Evolutionary conservation across 2,797 vertebrate species (phyloP), one percentile per base, ranked within the genome.

Genomic region (Muraenolepis orangiensis): DNA sequence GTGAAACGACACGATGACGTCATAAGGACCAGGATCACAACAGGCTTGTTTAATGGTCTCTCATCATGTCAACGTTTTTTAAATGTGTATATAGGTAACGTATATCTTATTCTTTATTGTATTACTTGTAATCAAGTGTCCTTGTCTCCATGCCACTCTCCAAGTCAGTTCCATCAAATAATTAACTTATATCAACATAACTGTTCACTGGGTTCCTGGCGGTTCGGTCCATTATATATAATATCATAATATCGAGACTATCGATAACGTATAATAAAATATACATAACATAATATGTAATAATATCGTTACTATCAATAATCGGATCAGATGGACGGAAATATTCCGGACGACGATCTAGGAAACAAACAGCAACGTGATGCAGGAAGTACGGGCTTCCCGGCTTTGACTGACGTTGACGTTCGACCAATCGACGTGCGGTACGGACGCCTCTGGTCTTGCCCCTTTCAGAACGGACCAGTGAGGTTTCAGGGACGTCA

Each of bases 361-460:
- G 67, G 87, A 86, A 87, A 89, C 85, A 84, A 83, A 80, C 87
- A 85, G 74, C 72, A 38, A 72, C 73, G 13, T 29, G 84, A 90
- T 87, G 80, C 90, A 91, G 93, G 93, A 93, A 93, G 90, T 85
- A 87, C 0, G 1, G 6, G 16, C 10, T 57, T 23, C 42, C 0
- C 1, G 6, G 16, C 10, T 57, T 23, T 51, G 73, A 91, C 4
- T 26, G 94, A 80, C 77, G 73, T n/a, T 69, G 20, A 0, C 0
- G 0, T 0, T 0, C 0, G 1, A 0, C 94, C 93, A 95, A 93
- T 93, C 1, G 66, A 0, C 20, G 3, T 0, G 4, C 66, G n/a
- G 4, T 2, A 57, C 74, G 31, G 1, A 0, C 0, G 26, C 1
- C 4, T 0, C 2, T 64, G 66, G 3, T 4, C 72, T 87, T 89